Conservation (phyloP, 2,888 invertebrate genomes). For the Schizaphis graminum region DNA sequence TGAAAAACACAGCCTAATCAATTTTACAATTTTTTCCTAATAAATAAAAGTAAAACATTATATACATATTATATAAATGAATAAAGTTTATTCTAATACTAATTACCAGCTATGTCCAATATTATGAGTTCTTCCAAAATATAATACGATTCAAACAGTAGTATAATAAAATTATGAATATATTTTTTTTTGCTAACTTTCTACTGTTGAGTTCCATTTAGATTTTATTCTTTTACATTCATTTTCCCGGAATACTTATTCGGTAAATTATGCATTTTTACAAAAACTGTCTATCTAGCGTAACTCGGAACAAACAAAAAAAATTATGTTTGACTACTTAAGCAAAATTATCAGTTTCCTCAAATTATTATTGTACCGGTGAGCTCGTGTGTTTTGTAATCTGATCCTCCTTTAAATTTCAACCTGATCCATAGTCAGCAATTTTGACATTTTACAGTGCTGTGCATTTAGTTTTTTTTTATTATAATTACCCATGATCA, state of each 20-base stretch:
- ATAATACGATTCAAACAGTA: neutral
- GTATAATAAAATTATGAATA: neutral
- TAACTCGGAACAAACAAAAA: constrained; percentile 15
- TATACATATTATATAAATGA: neutral
- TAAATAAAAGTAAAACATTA: neutral
- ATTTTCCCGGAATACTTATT: constrained; percentile 53
- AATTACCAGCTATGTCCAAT: neutral
- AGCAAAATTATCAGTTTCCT: constrained; percentile 45
- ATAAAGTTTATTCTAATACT: neutral
- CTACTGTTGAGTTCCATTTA: constrained; percentile 36
- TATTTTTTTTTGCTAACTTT: neutral
- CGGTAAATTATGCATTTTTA: constrained; percentile 43
- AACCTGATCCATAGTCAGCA: constrained; percentile 28
- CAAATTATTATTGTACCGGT: constrained; percentile 1
- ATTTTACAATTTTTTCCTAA: neutral
- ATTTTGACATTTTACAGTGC: neutral
- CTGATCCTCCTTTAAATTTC: constrained; percentile 28
- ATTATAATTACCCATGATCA: neutral
- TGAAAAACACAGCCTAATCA: neutral
- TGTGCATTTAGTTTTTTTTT: neutral
- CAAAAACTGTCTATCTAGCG: constrained; percentile 43
- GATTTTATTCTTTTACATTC: constrained; percentile 28
- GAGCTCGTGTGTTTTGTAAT: constrained; percentile 51
- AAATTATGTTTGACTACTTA: neutral
- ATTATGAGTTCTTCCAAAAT: neutral